Base-by-base conservation (phyloP, 2,888 invertebrate species). In the Drosophila lutescens region DNA sequence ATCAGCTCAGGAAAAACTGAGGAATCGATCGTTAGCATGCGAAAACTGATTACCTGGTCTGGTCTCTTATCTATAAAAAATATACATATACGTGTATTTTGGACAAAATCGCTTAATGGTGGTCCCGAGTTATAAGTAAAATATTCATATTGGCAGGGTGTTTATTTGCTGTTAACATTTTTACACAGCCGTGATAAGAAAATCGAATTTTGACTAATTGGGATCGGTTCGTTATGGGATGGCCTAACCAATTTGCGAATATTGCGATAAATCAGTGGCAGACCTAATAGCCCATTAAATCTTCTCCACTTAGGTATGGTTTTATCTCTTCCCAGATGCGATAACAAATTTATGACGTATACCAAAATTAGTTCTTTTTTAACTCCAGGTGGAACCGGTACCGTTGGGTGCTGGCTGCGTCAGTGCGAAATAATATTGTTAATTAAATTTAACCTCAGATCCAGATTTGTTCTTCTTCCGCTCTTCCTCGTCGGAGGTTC, bases 41-140 rank as follows among this genome's bases (percentile, higher is more conserved):
- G 15, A 50, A 59, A 81, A 65, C 66, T 85, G 69, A 68, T 87
- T 85, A 72, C 36, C 54, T 54, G 40, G 49, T 67, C 46, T 26
- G 61, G 59, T 60, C 30, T 56, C 58, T 56, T 59, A 46, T 65
- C 65, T 59, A 56, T 49, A 38, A 47, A 36, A 20, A 12, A 12
- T 30, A 40, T 43, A 43, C 23, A 30, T 30, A 53, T 53, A 58
- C 17, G 36, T 55, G 40, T 54, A 53, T 70, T 79, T 53, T 40
- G 44, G 38, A 32, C 47, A 49, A 40, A 9, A 41, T 17, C 15
- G 15, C 10, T 41, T 15, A 10, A 53, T 57, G 20, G 36, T 7
- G 41, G 62, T 32, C 41, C 34, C 40, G 12, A 30, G 36, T 41
- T 36, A 30, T 34, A 23, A 12, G 36, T 66, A 63, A 51, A 44